phyloP scores from a whole-genome alignment of 1,140 invertebrate species.

The Ctenoplectra terminalis region DNA sequence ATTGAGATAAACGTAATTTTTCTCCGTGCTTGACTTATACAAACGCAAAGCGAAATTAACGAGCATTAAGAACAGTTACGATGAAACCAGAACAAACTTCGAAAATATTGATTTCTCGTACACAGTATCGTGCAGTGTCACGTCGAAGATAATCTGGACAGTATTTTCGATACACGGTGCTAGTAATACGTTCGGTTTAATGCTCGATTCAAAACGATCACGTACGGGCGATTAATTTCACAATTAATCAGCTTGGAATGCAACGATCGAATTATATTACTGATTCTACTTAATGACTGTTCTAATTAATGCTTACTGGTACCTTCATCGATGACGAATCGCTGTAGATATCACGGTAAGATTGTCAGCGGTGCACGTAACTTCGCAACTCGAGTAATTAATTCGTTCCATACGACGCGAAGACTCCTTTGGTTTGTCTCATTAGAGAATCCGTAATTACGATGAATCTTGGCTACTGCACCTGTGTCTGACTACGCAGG shows the following conservation, averaged over 20 bases:
- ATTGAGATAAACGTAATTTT: no score
- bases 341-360: slow-evolving; percentile 11
- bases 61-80: neutral
- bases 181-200: neutral
- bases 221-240: slow-evolving; percentile 14
- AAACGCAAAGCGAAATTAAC: neutral
- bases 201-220: slow-evolving; percentile 1
- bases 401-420: slow-evolving; percentile 28
- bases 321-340: slow-evolving; percentile 10
- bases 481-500: neutral
- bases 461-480: slow-evolving; percentile 27
- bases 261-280: slow-evolving; percentile 9
- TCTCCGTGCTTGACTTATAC: no score
- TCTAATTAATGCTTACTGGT: slow-evolving; percentile 11
- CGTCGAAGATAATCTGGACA: slow-evolving; percentile 8
- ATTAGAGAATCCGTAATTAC: slow-evolving; percentile 53
- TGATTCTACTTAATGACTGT: slow-evolving; percentile 30
- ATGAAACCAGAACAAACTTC: neutral
- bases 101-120: slow-evolving; percentile 8
- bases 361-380: neutral
- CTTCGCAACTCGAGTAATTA: slow-evolving; percentile 32
- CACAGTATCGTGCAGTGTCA: neutral
- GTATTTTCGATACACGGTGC: neutral
- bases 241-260: slow-evolving; percentile 1
- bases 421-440: slow-evolving; percentile 49